Percentiles rank a stretch among this genome's conserved stretches.
phyloP scores from a whole-genome alignment of 1,140 invertebrate genomes.

The Drosophila lini region DNA sequence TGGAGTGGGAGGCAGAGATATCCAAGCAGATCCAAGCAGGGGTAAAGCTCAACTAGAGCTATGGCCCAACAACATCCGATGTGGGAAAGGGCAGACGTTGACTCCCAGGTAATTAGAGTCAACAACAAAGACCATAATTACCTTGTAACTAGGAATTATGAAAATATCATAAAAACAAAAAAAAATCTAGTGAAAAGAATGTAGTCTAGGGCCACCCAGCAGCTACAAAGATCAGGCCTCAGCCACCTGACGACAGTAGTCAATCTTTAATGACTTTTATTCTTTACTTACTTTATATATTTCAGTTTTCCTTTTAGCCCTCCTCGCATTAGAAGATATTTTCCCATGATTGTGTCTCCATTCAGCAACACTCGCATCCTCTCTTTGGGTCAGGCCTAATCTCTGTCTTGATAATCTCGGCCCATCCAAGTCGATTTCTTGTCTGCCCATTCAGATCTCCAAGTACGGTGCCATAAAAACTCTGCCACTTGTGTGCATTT shows the following conservation, averaged over 20 bases:
- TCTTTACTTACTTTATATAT: slow-evolving; percentile 32
- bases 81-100: slow-evolving; percentile 57
- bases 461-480: slow-evolving; percentile 43
- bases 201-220: slow-evolving; percentile 62
- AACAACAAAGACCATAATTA: slow-evolving; percentile 74
- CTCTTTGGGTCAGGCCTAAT: slow-evolving; percentile 57
- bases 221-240: slow-evolving; percentile 33
- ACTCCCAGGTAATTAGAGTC: slow-evolving; percentile 74
- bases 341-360: slow-evolving; percentile 74
- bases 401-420: slow-evolving; percentile 63
- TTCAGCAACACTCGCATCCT: slow-evolving; percentile 33
- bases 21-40: not conserved
- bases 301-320: slow-evolving; percentile 10
- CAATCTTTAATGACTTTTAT: slow-evolving; percentile 77
- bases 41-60: slow-evolving; percentile 33
- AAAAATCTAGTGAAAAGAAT: slow-evolving; percentile 34
- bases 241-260: slow-evolving; percentile 65
- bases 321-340: slow-evolving; percentile 64
- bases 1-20: slow-evolving; percentile 3
- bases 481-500: slow-evolving; percentile 6
- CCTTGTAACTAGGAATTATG: slow-evolving; percentile 72
- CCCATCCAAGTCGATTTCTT: slow-evolving; percentile 33
- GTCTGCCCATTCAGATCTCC: slow-evolving; percentile 31
- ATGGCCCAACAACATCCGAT: slow-evolving; percentile 20
- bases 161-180: slow-evolving; percentile 52